A percentile compares a stretch with the other conserved stretches of the same genome.
phyloP scores from a whole-genome alignment of 1,140 invertebrate genomes.

The Nephotettix cincticeps region DNA sequence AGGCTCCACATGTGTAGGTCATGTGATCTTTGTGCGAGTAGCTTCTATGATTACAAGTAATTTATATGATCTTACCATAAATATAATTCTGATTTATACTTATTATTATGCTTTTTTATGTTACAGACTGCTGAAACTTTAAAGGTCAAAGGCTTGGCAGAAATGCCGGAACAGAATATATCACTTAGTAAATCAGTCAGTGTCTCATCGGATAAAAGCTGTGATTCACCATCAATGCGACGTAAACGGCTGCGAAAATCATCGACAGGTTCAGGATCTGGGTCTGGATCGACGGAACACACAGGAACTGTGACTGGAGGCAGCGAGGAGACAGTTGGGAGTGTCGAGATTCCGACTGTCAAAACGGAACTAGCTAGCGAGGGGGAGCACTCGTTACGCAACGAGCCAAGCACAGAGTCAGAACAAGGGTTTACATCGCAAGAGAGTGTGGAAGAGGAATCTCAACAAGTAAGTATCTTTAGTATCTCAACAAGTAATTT shows the following conservation, averaged over 20 bases:
- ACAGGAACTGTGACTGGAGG: slow-evolving; percentile 35
- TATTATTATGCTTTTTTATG: too few relatives aligned
- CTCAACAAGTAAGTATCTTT: slow-evolving; percentile 44
- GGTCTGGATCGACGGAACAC: slow-evolving; percentile 46
- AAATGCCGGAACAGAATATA: slow-evolving; percentile 64
- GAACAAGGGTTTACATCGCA: slow-evolving; percentile 50
- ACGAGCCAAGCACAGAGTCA: slow-evolving; percentile 42
- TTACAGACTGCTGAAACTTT: slow-evolving; percentile 76
- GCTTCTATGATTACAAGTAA: too few relatives aligned
- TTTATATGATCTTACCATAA: too few relatives aligned
- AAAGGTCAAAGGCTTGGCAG: slow-evolving; percentile 83
- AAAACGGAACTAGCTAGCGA: slow-evolving; percentile 40
- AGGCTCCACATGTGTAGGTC: too few relatives aligned
- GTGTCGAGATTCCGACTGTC: slow-evolving; percentile 52
- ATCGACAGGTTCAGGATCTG: slow-evolving; percentile 64
- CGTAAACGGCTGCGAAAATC: slow-evolving; percentile 69
- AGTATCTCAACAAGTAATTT: too few relatives aligned
- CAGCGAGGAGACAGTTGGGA: slow-evolving; percentile 47
- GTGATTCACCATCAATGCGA: slow-evolving; percentile 39
- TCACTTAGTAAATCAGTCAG: slow-evolving; percentile 34
- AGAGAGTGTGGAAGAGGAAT: slow-evolving; percentile 51
- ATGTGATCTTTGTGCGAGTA: too few relatives aligned
- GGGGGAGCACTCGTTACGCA: slow-evolving; percentile 42
- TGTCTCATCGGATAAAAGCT: slow-evolving; percentile 31
- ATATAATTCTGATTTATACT: too few relatives aligned